phyloP scores from a whole-genome alignment of 2,797 vertebrate genomes.

The Brachymystax lenok region DNA sequence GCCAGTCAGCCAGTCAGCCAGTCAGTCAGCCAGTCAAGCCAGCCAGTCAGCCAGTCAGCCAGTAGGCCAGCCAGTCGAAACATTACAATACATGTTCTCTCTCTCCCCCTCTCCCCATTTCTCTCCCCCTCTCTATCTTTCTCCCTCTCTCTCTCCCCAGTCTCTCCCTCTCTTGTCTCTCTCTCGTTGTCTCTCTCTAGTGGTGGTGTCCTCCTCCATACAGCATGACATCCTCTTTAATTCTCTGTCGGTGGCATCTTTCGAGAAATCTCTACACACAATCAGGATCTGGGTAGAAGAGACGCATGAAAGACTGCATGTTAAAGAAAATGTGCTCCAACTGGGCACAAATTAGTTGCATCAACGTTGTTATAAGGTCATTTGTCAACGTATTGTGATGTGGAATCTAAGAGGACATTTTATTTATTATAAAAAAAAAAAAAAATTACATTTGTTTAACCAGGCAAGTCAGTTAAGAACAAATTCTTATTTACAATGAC shows the following conservation, averaged over 20 bases:
- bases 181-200: slow-evolving; percentile 28
- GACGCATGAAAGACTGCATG: too few relatives aligned
- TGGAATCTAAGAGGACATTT: too few relatives aligned
- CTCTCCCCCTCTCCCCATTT: slow-evolving; percentile 38
- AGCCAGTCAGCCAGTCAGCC: too few relatives aligned
- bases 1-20: background rate
- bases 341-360: too few relatives aligned
- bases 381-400: background rate
- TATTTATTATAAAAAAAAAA: too few relatives aligned
- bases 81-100: slow-evolving; percentile 53
- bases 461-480: too few relatives aligned
- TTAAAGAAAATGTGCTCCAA: too few relatives aligned
- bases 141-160: slow-evolving; percentile 21
- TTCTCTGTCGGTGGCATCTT: background rate
- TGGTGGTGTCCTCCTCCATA: slow-evolving; percentile 39
- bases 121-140: slow-evolving; percentile 21
- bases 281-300: too few relatives aligned
- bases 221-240: slow-evolving; percentile 62
- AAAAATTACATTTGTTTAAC: too few relatives aligned
- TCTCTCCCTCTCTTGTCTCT: slow-evolving; percentile 30
- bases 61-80: background rate
- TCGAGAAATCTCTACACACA: background rate
- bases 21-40: rapidly evolving
- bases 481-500: too few relatives aligned
- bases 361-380: too few relatives aligned